Evolutionary conservation across 1,140 invertebrate genomes (phyloP).

Genomic region (Drosophila rhopaloa): DNA sequence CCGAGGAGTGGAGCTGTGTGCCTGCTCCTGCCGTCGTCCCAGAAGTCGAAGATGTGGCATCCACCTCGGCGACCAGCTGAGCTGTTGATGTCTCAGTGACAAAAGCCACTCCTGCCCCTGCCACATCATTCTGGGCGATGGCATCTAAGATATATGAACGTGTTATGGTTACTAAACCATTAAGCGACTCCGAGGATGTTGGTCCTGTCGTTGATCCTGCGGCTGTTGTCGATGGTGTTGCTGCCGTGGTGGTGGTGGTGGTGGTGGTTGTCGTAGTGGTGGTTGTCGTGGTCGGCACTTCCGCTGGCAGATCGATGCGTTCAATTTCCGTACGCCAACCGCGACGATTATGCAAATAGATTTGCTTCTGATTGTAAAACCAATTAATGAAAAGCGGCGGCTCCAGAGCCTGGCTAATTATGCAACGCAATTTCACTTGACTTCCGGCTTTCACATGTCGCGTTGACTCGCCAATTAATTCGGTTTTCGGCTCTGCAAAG

Average conservation of each 20-base stretch:
- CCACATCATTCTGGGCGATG: slow-evolving; percentile 67
- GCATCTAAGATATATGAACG: slow-evolving; percentile 77
- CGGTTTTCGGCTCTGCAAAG: slow-evolving; percentile 86
- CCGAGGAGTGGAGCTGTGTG: slow-evolving; percentile 12
- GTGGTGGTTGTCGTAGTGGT: slow-evolving; percentile 37
- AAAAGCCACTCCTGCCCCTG: slow-evolving; percentile 19
- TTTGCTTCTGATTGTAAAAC: slow-evolving; percentile 86
- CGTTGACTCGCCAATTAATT: slow-evolving; percentile 87
- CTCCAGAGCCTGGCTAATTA: slow-evolving; percentile 87
- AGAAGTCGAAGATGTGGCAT: slow-evolving; percentile 28
- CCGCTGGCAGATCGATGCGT: slow-evolving; percentile 79
- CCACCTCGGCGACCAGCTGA: slow-evolving; percentile 14
- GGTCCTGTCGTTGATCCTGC: slow-evolving; percentile 19
- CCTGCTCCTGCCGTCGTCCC: slow-evolving; percentile 11
- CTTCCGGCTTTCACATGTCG: slow-evolving; percentile 87
- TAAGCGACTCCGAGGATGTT: slow-evolving; percentile 36
- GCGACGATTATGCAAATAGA: slow-evolving; percentile 84
- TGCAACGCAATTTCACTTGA: slow-evolving; percentile 87
- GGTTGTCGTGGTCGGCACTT: slow-evolving; percentile 64
- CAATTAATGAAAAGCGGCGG: slow-evolving; percentile 88
- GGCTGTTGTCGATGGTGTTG: slow-evolving; percentile 27
- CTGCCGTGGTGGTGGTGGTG: slow-evolving; percentile 4
- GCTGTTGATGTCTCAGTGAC: slow-evolving; percentile 25
- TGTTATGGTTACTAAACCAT: slow-evolving; percentile 62
- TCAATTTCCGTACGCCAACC: slow-evolving; percentile 84